These are phyloP conservation scores for Parapsyche elsis DNA, from an alignment of 1,140 invertebrate genomes.

Conservation along the genomic window DNA sequence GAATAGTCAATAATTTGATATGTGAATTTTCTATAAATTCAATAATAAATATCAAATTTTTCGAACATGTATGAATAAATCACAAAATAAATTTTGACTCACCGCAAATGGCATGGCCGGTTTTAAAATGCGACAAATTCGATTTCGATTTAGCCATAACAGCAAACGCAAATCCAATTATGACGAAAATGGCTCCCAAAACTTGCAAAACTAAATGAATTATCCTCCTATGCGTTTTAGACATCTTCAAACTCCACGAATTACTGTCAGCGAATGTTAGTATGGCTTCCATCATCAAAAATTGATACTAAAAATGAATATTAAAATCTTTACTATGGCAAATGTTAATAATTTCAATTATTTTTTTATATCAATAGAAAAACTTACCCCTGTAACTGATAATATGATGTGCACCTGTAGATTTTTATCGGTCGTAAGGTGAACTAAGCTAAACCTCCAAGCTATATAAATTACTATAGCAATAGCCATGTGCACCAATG, in stretches of 20 bases:
- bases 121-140: background rate
- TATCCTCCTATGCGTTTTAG: background rate
- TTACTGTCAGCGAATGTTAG: background rate
- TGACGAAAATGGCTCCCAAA: background rate
- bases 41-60: no score
- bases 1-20: no score
- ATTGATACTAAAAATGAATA: constrained; percentile 1
- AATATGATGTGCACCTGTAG: constrained; percentile 48
- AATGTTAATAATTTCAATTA: no score
- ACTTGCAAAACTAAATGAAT: background rate
- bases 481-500: constrained; percentile 36
- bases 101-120: background rate
- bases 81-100: no score
- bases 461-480: constrained; percentile 40
- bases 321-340: no score
- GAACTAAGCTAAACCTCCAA: background rate
- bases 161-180: constrained; percentile 3
- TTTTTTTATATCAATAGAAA: background rate
- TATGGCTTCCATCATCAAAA: constrained; percentile 6
- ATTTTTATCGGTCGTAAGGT: background rate
- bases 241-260: background rate
- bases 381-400: constrained; percentile 48
- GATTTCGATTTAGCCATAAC: background rate
- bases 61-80: no score
- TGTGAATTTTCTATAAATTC: no score